Evolutionary conservation across 2,888 invertebrate species (phyloP).

Genomic region (Pardosa pseudoannulata): DNA sequence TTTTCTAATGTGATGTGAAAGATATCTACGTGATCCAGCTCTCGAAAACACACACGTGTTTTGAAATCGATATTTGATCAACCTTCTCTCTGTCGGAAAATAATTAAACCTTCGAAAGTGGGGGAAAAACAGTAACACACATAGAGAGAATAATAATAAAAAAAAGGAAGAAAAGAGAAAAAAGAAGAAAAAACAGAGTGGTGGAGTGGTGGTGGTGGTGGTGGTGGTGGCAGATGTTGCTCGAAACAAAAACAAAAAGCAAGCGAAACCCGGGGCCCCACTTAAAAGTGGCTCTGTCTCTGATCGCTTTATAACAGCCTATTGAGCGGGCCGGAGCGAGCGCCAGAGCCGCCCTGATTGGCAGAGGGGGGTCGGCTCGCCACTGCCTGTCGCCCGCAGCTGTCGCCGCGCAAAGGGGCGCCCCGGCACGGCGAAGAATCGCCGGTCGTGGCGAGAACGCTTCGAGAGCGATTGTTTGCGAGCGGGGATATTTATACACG

Average conservation of each 20-base stretch:
- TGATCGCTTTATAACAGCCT: constrained; percentile 71
- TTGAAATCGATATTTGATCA: constrained; percentile 19
- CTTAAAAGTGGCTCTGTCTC: constrained; percentile 64
- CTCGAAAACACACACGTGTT: no score
- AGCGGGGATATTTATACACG: no score
- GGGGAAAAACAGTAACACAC: no score
- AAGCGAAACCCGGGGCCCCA: constrained; percentile 23
- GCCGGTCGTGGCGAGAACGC: no score
- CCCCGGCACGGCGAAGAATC: no score
- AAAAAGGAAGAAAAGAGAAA: no score
- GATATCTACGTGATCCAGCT: no score
- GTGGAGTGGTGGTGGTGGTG: background rate
- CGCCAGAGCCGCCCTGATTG: constrained; percentile 54
- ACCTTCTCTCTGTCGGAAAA: constrained; percentile 9
- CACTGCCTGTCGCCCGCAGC: constrained; percentile 69
- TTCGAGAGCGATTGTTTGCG: no score
- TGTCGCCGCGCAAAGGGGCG: no score
- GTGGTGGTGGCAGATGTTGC: background rate
- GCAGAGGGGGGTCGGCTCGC: constrained; percentile 69
- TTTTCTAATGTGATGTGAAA: no score
- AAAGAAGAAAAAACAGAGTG: no score
- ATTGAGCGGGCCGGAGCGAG: constrained; percentile 68
- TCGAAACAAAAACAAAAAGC: background rate
- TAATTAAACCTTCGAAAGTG: constrained; percentile 13
- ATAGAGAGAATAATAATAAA: no score